Percentiles rank a stretch among this genome's conserved stretches.
Evolutionary conservation across 2,113 vertebrate genomes (phyloP).

Genomic region (Zosterops lateralis): DNA sequence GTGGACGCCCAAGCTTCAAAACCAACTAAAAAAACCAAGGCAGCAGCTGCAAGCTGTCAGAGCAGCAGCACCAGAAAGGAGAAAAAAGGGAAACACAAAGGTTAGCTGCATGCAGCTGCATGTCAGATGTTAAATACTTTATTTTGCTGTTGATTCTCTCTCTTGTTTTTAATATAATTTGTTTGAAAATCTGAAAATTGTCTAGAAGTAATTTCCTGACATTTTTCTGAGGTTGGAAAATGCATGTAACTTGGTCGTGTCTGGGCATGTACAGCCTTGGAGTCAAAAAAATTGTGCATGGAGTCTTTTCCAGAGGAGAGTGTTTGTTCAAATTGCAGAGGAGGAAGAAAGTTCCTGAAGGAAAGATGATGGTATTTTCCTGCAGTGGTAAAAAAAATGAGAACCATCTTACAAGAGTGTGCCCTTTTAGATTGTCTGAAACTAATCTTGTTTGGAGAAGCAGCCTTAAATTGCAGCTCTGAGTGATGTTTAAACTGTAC

Average conservation of each 20-base stretch:
- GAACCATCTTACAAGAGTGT: neutral
- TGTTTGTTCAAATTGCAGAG: neutral
- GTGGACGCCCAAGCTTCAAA: constrained; percentile 82
- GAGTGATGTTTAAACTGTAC: neutral
- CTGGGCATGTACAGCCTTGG: neutral
- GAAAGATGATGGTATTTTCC: neutral
- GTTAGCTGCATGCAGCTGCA: constrained; percentile 79
- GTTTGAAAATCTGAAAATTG: neutral
- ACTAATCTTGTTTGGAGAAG: neutral
- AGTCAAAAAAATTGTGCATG: neutral
- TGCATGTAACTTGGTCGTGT: neutral
- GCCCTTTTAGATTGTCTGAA: neutral
- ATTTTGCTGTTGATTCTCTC: neutral
- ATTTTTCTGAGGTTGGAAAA: neutral
- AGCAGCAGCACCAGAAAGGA: constrained; percentile 90
- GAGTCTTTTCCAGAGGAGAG: neutral
- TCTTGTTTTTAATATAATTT: neutral
- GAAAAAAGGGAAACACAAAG: constrained; percentile 95
- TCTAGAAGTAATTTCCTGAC: neutral
- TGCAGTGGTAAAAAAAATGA: neutral
- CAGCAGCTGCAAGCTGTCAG: constrained; percentile 84
- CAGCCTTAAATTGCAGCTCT: neutral
- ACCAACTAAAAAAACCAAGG: constrained; percentile 90
- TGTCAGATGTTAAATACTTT: neutral
- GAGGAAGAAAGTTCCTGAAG: neutral